A percentile compares a stretch with the other conserved stretches of the same genome.
These are phyloP conservation scores for Mastigias papua DNA, from an alignment of 30 jellyfish, hydroid and myxozoan genomes.

Conservation along the genomic window DNA sequence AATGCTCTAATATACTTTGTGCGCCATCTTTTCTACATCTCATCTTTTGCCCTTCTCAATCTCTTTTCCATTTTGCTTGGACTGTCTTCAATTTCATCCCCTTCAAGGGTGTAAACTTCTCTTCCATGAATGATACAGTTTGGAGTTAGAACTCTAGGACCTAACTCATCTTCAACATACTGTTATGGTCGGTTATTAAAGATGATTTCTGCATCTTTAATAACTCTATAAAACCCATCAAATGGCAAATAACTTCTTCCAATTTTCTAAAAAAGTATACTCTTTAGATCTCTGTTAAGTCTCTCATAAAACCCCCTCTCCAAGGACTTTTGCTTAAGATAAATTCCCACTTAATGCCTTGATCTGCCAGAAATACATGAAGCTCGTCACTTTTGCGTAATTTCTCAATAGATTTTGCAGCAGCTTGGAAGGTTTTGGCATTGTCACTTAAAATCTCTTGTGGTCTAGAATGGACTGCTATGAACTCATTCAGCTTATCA, in stretches of 20 bases:
- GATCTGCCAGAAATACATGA: conserved; percentile 30
- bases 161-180: conserved; percentile 75
- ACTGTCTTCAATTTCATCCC: conserved; percentile 3
- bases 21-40: conserved; percentile 55
- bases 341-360: conserved; percentile 44
- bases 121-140: conserved; percentile 60
- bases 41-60: conserved; percentile 39
- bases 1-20: conserved; percentile 59
- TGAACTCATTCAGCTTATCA: conserved; percentile 39
- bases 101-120: conserved; percentile 35
- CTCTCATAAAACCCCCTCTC: conserved; percentile 65
- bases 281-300: conserved; percentile 53
- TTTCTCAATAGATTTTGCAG: conserved; percentile 46
- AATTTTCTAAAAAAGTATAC: conserved; percentile 24
- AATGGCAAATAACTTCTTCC: conserved; percentile 56
- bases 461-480: conserved; percentile 51
- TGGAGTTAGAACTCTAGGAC: conserved; percentile 49
- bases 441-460: conserved; percentile 62
- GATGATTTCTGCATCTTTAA: conserved; percentile 45
- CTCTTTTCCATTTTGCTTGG: conserved; percentile 47
- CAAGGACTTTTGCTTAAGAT: conserved; percentile 39
- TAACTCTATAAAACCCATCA: conserved; percentile 35
- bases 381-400: conserved; percentile 52
- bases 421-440: conserved; percentile 65
- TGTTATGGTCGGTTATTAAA: conserved; percentile 55